Conservation (phyloP, 2,113 vertebrate species). For the Campylorhamphus procurvoides region DNA sequence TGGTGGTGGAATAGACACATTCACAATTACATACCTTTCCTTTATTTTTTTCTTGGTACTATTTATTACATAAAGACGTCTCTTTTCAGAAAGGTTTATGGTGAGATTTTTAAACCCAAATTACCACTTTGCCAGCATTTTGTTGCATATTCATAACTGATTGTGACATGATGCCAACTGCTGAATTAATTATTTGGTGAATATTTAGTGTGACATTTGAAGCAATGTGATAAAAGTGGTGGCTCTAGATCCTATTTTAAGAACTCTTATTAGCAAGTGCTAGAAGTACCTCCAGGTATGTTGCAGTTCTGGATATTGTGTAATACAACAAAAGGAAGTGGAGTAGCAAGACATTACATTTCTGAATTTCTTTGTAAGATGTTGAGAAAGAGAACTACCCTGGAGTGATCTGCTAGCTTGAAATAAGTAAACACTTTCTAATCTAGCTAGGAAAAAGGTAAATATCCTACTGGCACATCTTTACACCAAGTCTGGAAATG, state of each 20-base stretch:
- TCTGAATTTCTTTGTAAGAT: background rate
- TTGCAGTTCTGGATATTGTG: background rate
- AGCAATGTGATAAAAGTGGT: background rate
- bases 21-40: background rate
- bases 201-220: conserved; percentile 25
- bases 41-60: background rate
- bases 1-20: background rate
- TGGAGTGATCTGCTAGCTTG: background rate
- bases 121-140: background rate
- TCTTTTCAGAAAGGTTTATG: background rate
- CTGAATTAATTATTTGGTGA: conserved; percentile 42
- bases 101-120: background rate
- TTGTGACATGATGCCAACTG: background rate
- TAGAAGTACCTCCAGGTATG: background rate
- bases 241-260: conserved; percentile 26
- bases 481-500: background rate
- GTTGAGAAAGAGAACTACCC: background rate
- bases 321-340: background rate
- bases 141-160: background rate
- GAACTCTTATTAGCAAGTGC: conserved; percentile 5
- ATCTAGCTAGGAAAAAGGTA: background rate
- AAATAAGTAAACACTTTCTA: background rate
- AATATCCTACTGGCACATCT: background rate
- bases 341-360: background rate
- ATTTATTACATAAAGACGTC: background rate